Base-by-base conservation (phyloP, 2,888 invertebrate genomes). In the Ichneumoninae sp. region DNA sequence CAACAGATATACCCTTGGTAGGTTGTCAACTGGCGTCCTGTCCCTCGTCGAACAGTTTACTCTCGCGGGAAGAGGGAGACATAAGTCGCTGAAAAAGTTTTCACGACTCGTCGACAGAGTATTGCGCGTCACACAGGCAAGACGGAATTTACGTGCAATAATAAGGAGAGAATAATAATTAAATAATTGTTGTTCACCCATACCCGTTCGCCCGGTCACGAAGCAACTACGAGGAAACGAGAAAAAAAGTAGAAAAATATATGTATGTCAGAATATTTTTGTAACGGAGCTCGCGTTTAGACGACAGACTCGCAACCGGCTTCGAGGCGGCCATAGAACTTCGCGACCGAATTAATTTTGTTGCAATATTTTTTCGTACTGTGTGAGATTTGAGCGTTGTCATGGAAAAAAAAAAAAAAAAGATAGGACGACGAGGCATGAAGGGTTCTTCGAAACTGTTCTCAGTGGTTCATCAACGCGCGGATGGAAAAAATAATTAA, bases 241-340 rank as follows among this genome's bases (percentile, higher is more conserved):
- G 70, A 26, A 47, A 47, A 44, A 44, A 8, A 19, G 30, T 13
- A 26, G 22, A 68, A 8, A 8, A 10, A 36, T 47, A 36, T 33
- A 74, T 74, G 74, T 63, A 74, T 74, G 63, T 63, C n/a, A 13
- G 19, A 26, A 10, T 2, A 26, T 57, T 10, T 57, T 57, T 57
- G 5, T 26, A 8, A 54, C 26, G 57, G 3, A 22, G 57, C 8
- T 57, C 22, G 57, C 0, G 22, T 26, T 57, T 10, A n/a, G n/a
- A n/a, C 30, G 73, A 19, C 6, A 19, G 65, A 26, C 13, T 47
- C 19, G 33, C 44, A 68, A 54, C 69, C 69, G 84, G 81, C 76
- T 81, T 81, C 73, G 81, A 74, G 83, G 77, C 76, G 10, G 71
- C 68, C 81, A 71, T 80, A 57, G 44, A 47, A 52, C 33, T 47